Conservation (phyloP, 2,888 invertebrate species). For the Caenorhabditis sulstoni region DNA sequence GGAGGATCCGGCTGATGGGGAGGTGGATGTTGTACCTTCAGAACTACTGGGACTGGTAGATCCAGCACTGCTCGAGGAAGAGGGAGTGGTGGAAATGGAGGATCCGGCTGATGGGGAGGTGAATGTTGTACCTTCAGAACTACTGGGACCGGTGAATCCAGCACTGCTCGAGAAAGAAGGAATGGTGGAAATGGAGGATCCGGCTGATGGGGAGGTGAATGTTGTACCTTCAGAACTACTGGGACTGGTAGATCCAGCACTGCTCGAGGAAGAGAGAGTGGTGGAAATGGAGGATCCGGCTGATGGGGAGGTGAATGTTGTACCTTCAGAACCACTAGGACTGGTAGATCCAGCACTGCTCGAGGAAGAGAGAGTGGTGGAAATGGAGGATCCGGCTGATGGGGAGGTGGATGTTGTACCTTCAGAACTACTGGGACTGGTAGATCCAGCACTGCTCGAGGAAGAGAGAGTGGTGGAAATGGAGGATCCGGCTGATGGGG, state of each 20-base stretch:
- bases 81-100: neutral
- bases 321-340: neutral
- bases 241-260: no score
- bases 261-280: neutral
- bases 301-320: neutral
- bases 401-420: neutral
- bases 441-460: neutral
- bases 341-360: neutral
- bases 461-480: neutral
- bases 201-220: no score
- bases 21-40: neutral
- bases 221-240: no score
- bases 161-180: no score
- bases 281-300: neutral
- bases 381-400: neutral
- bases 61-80: neutral
- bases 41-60: neutral
- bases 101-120: neutral
- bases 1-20: neutral
- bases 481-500: neutral
- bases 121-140: neutral
- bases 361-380: neutral
- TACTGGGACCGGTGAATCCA: neutral
- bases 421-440: neutral
- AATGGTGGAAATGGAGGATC: no score